A percentile compares a stretch with the other conserved stretches of the same genome.
phyloP scores from a whole-genome alignment of 2,888 invertebrate genomes.

The Nomada fabriciana region DNA sequence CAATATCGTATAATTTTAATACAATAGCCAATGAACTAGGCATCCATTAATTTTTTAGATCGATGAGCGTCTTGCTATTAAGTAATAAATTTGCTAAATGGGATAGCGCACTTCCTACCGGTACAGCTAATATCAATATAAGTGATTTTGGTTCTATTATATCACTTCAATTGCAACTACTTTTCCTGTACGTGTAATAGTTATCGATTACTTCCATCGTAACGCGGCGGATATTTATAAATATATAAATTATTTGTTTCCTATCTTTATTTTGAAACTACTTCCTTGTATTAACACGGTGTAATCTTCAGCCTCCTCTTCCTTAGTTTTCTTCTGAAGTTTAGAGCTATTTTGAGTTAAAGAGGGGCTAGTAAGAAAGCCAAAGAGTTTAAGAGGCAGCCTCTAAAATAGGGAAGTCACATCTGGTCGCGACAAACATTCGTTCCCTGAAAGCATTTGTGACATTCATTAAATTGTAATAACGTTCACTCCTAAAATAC shows the following conservation, averaged over 20 bases:
- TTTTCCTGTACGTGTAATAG: too few relatives aligned
- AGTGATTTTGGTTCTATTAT: too few relatives aligned
- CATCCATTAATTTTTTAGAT: too few relatives aligned
- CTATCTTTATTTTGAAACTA: background rate
- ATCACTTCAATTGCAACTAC: too few relatives aligned
- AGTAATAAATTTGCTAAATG: too few relatives aligned
- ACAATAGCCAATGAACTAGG: too few relatives aligned
- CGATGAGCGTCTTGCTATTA: too few relatives aligned
- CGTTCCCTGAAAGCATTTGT: conserved; percentile 6
- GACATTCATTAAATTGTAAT: background rate
- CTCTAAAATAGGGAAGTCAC: conserved; percentile 42
- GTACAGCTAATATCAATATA: too few relatives aligned
- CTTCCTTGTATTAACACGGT: background rate
- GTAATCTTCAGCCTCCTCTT: conserved; percentile 16
- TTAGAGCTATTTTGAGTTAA: conserved; percentile 33
- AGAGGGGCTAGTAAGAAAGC: conserved; percentile 23
- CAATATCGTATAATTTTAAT: too few relatives aligned
- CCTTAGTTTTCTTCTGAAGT: conserved; percentile 10
- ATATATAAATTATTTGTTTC: background rate
- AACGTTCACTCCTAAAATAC: background rate
- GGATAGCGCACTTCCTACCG: too few relatives aligned
- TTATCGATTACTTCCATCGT: too few relatives aligned
- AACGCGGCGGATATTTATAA: too few relatives aligned
- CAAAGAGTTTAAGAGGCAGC: conserved; percentile 34
- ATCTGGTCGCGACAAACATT: conserved; percentile 36